Percentiles rank a stretch among this genome's conserved stretches.
phyloP scores from a whole-genome alignment of 2,888 invertebrate species.

The Hipparchia semele region DNA sequence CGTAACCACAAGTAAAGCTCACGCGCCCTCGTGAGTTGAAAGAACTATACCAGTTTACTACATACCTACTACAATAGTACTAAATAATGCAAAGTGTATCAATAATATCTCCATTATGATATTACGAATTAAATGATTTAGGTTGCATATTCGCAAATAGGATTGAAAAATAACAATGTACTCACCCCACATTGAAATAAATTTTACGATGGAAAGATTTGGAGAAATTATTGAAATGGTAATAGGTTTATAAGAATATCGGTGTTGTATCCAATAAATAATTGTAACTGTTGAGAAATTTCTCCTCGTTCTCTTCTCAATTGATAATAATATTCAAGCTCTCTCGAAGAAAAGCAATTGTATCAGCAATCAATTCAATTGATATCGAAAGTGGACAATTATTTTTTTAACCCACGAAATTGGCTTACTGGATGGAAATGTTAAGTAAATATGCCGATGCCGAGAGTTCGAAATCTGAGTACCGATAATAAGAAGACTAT shows the following conservation, averaged over 20 bases:
- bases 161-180: conserved; percentile 4
- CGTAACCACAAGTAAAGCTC: too few species aligned
- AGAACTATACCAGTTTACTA: conserved; percentile 12
- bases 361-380: conserved; percentile 2
- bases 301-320: conserved; percentile 32
- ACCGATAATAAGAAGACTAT: too few species aligned
- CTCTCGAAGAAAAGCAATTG: background rate
- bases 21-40: too few species aligned
- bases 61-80: background rate
- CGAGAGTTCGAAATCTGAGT: too few species aligned
- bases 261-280: conserved; percentile 27
- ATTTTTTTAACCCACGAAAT: too few species aligned
- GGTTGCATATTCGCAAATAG: conserved; percentile 15
- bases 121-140: background rate
- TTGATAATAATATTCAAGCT: background rate
- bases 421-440: too few species aligned
- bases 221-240: conserved; percentile 37
- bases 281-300: conserved; percentile 35
- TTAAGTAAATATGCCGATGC: too few species aligned
- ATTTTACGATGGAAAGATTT: conserved; percentile 4
- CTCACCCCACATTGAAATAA: conserved; percentile 2
- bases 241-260: conserved; percentile 27
- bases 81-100: conserved; percentile 9
- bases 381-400: conserved; percentile 5
- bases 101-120: conserved; percentile 33